Evolutionary conservation across 2,113 vertebrate genomes (phyloP).

Genomic region (Chaenogobius annularis): DNA sequence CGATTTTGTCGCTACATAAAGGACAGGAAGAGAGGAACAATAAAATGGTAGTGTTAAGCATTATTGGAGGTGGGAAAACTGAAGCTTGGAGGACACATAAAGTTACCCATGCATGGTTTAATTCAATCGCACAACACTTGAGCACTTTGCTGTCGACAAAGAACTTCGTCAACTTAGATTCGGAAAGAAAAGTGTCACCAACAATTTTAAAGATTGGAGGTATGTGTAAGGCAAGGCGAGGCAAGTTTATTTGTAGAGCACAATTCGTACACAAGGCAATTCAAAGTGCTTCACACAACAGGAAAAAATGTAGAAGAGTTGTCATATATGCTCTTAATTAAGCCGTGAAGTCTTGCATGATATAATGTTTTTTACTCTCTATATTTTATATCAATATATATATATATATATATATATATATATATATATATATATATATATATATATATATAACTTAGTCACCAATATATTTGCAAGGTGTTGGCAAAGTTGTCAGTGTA

Average conservation of each 20-base stretch:
- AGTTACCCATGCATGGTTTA: slow-evolving; percentile 18
- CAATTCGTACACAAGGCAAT: too few species aligned
- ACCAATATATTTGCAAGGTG: too few species aligned
- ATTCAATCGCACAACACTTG: slow-evolving; percentile 11
- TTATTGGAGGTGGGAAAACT: slow-evolving; percentile 41
- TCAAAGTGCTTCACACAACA: too few species aligned
- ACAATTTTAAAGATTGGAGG: background rate
- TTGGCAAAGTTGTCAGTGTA: too few species aligned
- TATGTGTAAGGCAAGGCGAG: too few species aligned
- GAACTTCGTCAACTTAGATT: background rate
- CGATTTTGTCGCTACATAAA: slow-evolving; percentile 52
- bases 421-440: too few species aligned
- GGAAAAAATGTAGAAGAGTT: too few species aligned
- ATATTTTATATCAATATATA: too few species aligned
- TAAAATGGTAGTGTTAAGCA: slow-evolving; percentile 37
- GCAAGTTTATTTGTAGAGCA: too few species aligned
- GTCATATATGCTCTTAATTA: background rate
- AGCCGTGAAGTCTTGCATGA: background rate
- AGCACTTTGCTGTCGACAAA: background rate
- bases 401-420: too few species aligned
- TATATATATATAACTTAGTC: too few species aligned
- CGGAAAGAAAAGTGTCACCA: slow-evolving; percentile 1
- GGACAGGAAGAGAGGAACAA: slow-evolving; percentile 13
- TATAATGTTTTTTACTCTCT: background rate
- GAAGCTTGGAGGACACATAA: slow-evolving; percentile 35